Base-by-base conservation (phyloP, 2,113 vertebrate species). In the Anolis sagrei region DNA sequence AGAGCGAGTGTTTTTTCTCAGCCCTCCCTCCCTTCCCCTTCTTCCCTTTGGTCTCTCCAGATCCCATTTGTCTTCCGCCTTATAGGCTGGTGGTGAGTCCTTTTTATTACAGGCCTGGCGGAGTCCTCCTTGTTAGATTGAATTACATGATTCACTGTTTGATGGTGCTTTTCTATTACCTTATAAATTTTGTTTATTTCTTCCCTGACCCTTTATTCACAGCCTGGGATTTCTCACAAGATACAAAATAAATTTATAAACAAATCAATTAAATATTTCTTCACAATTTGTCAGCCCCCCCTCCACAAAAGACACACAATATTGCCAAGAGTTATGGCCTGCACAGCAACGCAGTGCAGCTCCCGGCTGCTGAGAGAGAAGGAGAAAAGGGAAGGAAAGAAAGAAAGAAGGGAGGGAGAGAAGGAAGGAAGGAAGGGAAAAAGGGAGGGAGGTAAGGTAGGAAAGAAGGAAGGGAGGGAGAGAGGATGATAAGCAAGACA, bases 221-320 rank as follows among this genome's bases (percentile, higher is more conserved):
- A 92, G 89, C 91, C 89, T 89, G 91, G 87, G 91, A 92, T 90
- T 84, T 87, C 88, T 88, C 87, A 84, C 89, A 81, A 86, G 91
- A 88, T 92, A 90, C 89, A 92, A 88, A 92, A 92, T 92, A 86
- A 86, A 92, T 90, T 92, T 92, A 92, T 92, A 92, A 90, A 92
- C 91, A 92, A 90, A 92, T 92, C 91, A 92, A 92, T 92, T 92
- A 92, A 92, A 92, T 92, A 90, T 92, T 90, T 92, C 91, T 92
- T 92, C 89, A 89, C 90, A 90, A 90, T 92, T 90, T 92, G 89
- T 90, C 91, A 89, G 82, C 82, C 89, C 89, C 39, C 78, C 86
- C 87, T 84, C 87, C 82, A 88, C 87, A 84, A 88, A 90, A 92
- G 91, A 90, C 89, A 88, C 85, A 89, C 88, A 89, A 88, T 90